Base-by-base conservation (phyloP, 1,140 invertebrate genomes). In the Drosophila watanabei region DNA sequence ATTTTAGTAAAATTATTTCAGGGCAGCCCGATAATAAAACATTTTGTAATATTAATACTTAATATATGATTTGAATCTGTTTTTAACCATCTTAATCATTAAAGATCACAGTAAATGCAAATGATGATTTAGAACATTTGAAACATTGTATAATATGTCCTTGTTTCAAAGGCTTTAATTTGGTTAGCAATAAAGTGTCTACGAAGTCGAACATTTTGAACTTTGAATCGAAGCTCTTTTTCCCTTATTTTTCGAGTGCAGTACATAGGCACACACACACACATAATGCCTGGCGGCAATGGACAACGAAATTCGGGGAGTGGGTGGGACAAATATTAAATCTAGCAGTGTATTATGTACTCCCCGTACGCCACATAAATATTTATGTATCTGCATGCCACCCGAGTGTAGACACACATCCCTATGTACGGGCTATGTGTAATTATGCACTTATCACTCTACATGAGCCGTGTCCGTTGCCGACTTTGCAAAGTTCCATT, bases 271-370 rank as follows among this genome's bases (percentile, higher is more conserved):
- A 63, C 48, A 78, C 46, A 69, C 66, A 75, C 45, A 52, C 35
- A 54, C 35, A 66, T 33, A 78, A 35, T 37, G 65, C 72, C 79
- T 35, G 20, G 18, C 43, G 68, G 80, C 63, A 63, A 71, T 64
- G 71, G 76, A 68, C 66, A 81, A 81, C 52, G 65, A 71, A 69
- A 57, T 82, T 41, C 68, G 57, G 68, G 51, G 63, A 61, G 46
- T 77, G 80, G 63, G 75, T 75, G 75, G 60, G 63, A 51, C 75
- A 83, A 83, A 83, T 82, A 83, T 83, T 82, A 71, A 83, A 83
- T 82, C 79, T 79, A 83, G 81, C 75, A 75, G 77, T 59, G 77
- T 60, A 56, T 56, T 71, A 71, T 63, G 52, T 76, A 62, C 58
- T 61, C 33, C 41, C 52, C 51, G 54, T 59, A 24, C 57, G 24